Conservation (phyloP, 2,113 vertebrate genomes). For the Indri indri region DNA sequence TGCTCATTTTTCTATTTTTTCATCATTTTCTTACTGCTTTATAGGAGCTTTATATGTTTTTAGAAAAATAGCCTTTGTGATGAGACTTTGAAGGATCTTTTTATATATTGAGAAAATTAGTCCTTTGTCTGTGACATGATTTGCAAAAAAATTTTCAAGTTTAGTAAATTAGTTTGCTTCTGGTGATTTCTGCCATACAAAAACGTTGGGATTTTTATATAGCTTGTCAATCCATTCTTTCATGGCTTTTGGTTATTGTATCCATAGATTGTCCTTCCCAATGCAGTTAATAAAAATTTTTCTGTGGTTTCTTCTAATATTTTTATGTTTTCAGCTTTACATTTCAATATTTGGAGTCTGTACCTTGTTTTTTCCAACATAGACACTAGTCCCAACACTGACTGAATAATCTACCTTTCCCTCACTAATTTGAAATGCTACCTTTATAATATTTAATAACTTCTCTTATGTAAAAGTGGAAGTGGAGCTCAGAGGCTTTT, state of each 20-base stretch:
- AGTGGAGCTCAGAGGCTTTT: background rate
- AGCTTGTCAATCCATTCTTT: constrained; percentile 26
- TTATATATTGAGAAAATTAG: background rate
- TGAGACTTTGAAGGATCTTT: constrained; percentile 1
- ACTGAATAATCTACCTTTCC: background rate
- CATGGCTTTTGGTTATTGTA: background rate
- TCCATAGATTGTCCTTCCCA: background rate
- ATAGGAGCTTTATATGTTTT: background rate
- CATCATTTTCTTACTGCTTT: background rate
- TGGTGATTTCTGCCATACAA: constrained; percentile 1
- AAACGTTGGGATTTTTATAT: constrained; percentile 2
- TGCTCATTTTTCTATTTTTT: background rate
- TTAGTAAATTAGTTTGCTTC: constrained; percentile 5
- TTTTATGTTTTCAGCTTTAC: constrained; percentile 14
- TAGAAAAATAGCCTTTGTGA: background rate
- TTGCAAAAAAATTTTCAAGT: background rate
- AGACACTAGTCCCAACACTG: background rate
- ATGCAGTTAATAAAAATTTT: background rate
- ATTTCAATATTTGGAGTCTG: background rate
- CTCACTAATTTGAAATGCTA: constrained; percentile 24
- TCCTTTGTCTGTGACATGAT: background rate
- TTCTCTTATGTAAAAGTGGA: background rate
- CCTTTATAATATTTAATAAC: constrained; percentile 25
- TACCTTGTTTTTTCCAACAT: background rate
- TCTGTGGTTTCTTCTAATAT: background rate